Percentiles rank a stretch among this genome's conserved stretches.
Conservation (phyloP, 2,797 vertebrate genomes). For the Anisognathus igniventris region DNA sequence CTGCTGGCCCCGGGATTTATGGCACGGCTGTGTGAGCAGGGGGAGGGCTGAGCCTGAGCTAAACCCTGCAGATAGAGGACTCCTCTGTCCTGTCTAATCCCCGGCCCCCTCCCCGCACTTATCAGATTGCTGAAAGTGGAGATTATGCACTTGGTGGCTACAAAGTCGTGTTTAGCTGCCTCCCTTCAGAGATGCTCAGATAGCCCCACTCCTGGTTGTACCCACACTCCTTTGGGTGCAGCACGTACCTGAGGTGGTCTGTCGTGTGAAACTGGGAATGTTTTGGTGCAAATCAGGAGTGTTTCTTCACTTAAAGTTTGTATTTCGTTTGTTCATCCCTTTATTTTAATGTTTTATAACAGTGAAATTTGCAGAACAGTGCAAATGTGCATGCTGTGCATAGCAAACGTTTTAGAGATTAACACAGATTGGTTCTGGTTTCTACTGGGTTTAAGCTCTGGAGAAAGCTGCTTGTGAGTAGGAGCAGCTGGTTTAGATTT, state of each 20-base stretch:
- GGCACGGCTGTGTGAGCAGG: not conserved
- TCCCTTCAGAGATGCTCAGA: constrained; percentile 52
- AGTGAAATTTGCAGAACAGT: not conserved
- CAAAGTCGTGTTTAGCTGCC: constrained; percentile 59
- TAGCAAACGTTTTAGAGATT: not conserved
- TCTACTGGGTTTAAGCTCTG: not conserved
- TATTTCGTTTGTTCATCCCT: not conserved
- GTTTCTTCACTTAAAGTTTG: not conserved
- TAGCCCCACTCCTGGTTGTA: constrained; percentile 26
- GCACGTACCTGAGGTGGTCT: constrained; percentile 8
- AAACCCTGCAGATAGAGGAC: constrained; percentile 39
- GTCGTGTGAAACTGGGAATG: not conserved
- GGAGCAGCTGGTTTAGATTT: constrained; percentile 12
- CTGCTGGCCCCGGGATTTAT: constrained; percentile 57
- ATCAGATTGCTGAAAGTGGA: constrained; percentile 70
- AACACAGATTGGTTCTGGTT: not conserved
- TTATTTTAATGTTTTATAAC: not conserved
- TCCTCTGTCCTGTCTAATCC: constrained; percentile 63
- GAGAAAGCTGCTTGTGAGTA: not conserved
- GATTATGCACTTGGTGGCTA: constrained; percentile 71
- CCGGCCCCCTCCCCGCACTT: constrained; percentile 19
- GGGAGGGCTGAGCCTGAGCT: constrained; percentile 37
- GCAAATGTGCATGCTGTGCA: not conserved
- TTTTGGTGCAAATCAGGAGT: fast-evolving
- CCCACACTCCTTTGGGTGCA: constrained; percentile 8